Base-by-base conservation (phyloP, 2,888 invertebrate genomes). In the Papilio gigon region DNA sequence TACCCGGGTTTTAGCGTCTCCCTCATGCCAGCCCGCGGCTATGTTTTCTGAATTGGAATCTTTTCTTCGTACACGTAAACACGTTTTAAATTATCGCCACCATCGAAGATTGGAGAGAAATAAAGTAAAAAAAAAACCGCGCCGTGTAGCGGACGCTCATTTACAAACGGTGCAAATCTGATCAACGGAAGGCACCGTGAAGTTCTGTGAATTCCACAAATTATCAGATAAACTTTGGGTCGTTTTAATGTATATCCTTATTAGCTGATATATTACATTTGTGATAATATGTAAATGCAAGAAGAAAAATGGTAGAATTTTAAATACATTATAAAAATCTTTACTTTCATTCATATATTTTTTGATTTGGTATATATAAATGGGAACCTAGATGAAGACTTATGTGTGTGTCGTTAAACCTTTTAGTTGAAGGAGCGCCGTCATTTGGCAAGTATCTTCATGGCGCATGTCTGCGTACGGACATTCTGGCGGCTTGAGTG, bases 41-140 rank as follows among this genome's bases (percentile, higher is more conserved):
- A 73, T 72, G 74, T 75, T 73, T 75, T 73, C 77, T 78, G 27
- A 35, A 25, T 27, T 61, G 50, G 47, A 61, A 58, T 35, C 63
- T 58, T 59, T 59, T 59, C 64, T 47, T 59, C 40, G 47, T 59
- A 78, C 76, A 78, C 81, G 68, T 75, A 83, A 83, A 84, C 85
- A 84, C 80, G 76, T 84, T 85, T 82, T 80, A 85, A 85, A 86
- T 83, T 82, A 84, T 83, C 79, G 80, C 80, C 73, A 76, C 73
- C 73, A 71, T 79, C 78, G 78, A 81, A 84, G 79, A 86, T 84
- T 83, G 80, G 78, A 77, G 74, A 76, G 79, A 83, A 82, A 30
- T 56, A 30, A 66, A 59, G 27, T 47, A 35, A 37, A 50, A 44
- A 80, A 82, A 83, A 74, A 83, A 81, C 77, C 73, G 78, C 81